Evolutionary conservation across 2,797 vertebrate genomes (phyloP).

Genomic region (Tadarida brasiliensis): DNA sequence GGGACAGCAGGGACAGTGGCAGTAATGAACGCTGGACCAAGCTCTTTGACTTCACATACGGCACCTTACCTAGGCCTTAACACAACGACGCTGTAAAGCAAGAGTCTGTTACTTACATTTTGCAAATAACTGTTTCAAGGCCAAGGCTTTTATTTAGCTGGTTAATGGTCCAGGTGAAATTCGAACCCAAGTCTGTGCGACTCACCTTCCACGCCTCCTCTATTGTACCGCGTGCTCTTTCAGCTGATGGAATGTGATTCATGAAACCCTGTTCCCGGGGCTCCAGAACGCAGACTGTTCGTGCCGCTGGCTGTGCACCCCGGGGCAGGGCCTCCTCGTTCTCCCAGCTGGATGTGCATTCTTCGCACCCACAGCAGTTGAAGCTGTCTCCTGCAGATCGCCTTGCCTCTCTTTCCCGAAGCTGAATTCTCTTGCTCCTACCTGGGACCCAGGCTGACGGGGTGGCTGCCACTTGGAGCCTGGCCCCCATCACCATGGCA

Average conservation of each 20-base stretch:
- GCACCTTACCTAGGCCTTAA: not conserved
- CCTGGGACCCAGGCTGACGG: not conserved
- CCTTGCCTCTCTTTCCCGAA: not conserved
- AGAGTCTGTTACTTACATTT: not conserved
- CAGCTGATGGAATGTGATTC: not conserved
- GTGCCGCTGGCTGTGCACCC: not conserved
- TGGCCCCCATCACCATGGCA: not conserved
- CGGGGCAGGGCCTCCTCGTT: not conserved
- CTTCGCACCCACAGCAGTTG: not conserved
- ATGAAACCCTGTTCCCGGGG: not conserved
- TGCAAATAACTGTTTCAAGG: conserved; percentile 19
- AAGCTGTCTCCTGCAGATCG: not conserved
- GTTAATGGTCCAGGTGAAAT: not conserved
- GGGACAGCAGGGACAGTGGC: accelerated
- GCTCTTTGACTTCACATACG: not conserved
- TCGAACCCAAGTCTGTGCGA: not conserved
- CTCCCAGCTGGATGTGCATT: not conserved
- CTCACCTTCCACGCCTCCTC: not conserved
- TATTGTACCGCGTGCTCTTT: not conserved
- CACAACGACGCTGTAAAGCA: not conserved
- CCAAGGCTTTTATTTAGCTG: not conserved
- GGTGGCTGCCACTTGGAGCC: not conserved
- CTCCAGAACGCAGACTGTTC: not conserved
- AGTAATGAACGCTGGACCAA: not conserved
- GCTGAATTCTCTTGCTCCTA: not conserved